Evolutionary conservation across 2,888 invertebrate genomes (phyloP), one percentile per base, ranked within the genome.

Genomic region (Drosophila melanosoma): DNA sequence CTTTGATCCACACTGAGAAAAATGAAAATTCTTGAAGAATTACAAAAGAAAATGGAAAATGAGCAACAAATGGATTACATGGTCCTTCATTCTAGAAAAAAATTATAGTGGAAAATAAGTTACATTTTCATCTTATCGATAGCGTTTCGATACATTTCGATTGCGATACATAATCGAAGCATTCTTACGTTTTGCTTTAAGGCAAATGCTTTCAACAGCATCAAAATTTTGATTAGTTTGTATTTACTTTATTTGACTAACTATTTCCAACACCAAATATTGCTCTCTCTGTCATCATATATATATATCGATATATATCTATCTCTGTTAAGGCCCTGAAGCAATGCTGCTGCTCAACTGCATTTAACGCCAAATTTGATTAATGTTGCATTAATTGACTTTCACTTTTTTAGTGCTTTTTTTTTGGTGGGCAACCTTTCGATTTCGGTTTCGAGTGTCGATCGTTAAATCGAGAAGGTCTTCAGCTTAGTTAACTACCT

Each of bases 351-450:
- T 48, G 26, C 26, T 35, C 7, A 17, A 45, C 49, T 76, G 70
- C 62, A 51, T 60, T 60, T 53, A 63, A 66, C 32, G 35, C 33
- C 69, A 52, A 57, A 42, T 33, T 49, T 85, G 85, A 90, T 90
- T 87, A 87, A 91, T 91, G 82, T 77, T 83, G 79, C 82, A 70
- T 83, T 91, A 84, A 90, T 91, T 90, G 91, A 91, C 91, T 91
- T 91, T 91, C 91, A 84, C 91, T 91, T 67, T 49, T 42, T 32
- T 57, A n/a, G 23, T 38, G 20, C 10, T 32, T 36, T 29, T 17
- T 15, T 26, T 29, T 40, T 1, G 23, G 23, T 40, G 1, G 5
- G 17, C 32, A 35, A 82, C 77, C 86, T 89, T 82, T 83, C 78
- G 80, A 70, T 90, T 87, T 77, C 59, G 20, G 38, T 2, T 17